Percentiles rank a stretch among this genome's conserved stretches.
Evolutionary conservation across 2,888 invertebrate species (phyloP).

Genomic region (Lepetodrilus schrolli): DNA sequence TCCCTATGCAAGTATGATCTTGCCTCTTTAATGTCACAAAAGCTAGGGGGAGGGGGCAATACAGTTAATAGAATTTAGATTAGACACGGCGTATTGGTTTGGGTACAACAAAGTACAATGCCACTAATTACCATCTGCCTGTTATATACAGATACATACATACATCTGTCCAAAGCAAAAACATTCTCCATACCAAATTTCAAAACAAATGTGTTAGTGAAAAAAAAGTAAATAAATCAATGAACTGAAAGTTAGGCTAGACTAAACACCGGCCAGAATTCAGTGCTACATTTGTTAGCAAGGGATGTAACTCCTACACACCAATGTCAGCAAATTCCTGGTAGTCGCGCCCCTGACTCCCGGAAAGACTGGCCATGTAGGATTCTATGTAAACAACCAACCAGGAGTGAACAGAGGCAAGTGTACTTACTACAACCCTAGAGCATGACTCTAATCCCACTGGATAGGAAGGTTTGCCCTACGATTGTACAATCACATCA

Average conservation of each 20-base stretch:
- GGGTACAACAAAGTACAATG: no score
- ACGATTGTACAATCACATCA: neutral
- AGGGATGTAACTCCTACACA: neutral
- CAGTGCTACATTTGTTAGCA: neutral
- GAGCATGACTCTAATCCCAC: slow-evolving; percentile 12
- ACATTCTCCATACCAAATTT: neutral
- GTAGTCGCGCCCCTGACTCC: neutral
- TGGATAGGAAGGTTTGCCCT: slow-evolving; percentile 12
- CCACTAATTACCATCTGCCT: no score
- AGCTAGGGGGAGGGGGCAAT: no score
- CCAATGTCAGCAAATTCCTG: slow-evolving; percentile 11
- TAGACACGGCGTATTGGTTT: no score
- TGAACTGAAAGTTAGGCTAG: no score
- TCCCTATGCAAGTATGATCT: no score
- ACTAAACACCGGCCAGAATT: no score
- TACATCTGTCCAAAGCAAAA: neutral
- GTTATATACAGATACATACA: neutral
- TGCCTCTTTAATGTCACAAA: no score
- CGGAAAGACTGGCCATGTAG: slow-evolving; percentile 4
- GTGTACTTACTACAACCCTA: slow-evolving; percentile 25
- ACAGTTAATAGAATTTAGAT: no score
- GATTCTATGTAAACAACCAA: neutral
- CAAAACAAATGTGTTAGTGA: neutral
- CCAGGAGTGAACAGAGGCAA: neutral
- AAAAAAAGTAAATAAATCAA: neutral